Evolutionary conservation across 30 jellyfish, hydroid and myxozoan species (phyloP).

Genomic region (Sanderia malayensis): DNA sequence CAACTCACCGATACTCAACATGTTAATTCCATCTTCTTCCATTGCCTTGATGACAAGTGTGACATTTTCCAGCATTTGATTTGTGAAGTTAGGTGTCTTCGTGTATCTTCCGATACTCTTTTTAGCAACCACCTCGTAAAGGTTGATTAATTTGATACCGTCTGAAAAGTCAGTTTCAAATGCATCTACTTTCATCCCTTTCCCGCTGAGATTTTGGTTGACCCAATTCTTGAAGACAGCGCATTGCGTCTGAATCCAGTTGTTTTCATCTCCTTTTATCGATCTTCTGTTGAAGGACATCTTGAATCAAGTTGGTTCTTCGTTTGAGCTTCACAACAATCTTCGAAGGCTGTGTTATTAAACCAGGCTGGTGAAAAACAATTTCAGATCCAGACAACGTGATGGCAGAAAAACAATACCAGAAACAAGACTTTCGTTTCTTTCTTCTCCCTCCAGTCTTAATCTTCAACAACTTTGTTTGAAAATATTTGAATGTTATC

Average conservation of each 20-base stretch:
- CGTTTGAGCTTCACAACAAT: not conserved
- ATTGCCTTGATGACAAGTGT: conserved; percentile 85
- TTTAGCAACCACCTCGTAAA: conserved; percentile 88
- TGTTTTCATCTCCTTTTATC: conserved; percentile 87
- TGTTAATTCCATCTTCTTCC: conserved; percentile 93
- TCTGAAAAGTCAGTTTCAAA: conserved; percentile 92
- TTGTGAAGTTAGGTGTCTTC: conserved; percentile 87
- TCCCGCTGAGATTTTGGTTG: conserved; percentile 63
- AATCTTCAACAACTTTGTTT: too few species aligned
- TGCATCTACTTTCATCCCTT: conserved; percentile 68
- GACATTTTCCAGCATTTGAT: conserved; percentile 93
- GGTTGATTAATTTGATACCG: conserved; percentile 83
- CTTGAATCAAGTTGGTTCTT: too few species aligned
- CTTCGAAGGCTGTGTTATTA: too few species aligned
- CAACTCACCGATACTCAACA: conserved; percentile 97
- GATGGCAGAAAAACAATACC: too few species aligned
- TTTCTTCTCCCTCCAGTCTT: too few species aligned
- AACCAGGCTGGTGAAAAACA: too few species aligned
- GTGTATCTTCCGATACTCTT: conserved; percentile 76
- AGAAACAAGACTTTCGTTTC: too few species aligned
- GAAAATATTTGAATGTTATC: too few species aligned
- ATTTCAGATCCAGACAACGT: too few species aligned
- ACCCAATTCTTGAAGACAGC: conserved; percentile 98
- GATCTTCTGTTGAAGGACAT: conserved; percentile 69
- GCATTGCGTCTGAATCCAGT: conserved; percentile 97